A percentile compares a stretch with the other conserved stretches of the same genome.
Conservation (phyloP, 53 echinoderm and acorn worm genomes). For the Zoroaster sp. region DNA sequence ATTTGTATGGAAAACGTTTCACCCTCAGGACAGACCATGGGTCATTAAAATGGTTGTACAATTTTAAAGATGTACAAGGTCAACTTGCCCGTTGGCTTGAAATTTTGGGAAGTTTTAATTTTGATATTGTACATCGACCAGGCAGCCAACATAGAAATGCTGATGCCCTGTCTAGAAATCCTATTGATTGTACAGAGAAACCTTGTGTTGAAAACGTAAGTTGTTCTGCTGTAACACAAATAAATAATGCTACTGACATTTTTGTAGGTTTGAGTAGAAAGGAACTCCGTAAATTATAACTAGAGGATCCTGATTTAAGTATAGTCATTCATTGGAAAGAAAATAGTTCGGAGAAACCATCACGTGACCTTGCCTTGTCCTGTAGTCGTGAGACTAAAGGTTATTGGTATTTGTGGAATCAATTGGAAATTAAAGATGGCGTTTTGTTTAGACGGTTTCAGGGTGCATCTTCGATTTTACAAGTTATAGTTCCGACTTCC, state of each 20-base stretch:
- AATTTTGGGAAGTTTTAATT: not conserved
- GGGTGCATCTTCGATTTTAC: not conserved
- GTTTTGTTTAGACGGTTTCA: conserved; percentile 29
- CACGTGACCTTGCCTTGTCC: not conserved
- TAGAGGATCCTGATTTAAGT: not conserved
- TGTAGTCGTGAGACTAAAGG: conserved; percentile 17
- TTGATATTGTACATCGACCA: conserved; percentile 8
- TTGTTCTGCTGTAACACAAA: not conserved
- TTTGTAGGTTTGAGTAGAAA: not conserved
- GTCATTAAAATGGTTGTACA: conserved; percentile 8
- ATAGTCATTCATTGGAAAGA: not conserved
- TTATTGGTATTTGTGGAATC: conserved; percentile 21
- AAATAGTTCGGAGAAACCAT: not conserved
- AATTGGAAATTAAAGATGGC: conserved; percentile 27
- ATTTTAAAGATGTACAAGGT: conserved; percentile 36
- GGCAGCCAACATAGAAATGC: conserved; percentile 30
- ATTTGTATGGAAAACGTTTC: not conserved
- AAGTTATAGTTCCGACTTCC: conserved; percentile 12
- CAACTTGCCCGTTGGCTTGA: conserved; percentile 37
- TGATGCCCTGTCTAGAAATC: conserved; percentile 11
- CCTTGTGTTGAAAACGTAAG: no score
- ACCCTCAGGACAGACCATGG: conserved; percentile 28
- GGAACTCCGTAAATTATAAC: conserved; percentile 1
- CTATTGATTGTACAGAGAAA: not conserved
- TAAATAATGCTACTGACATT: not conserved